Conservation (phyloP, 92 coral and sea anemone genomes). For the Umimayanthus chanpuru region DNA sequence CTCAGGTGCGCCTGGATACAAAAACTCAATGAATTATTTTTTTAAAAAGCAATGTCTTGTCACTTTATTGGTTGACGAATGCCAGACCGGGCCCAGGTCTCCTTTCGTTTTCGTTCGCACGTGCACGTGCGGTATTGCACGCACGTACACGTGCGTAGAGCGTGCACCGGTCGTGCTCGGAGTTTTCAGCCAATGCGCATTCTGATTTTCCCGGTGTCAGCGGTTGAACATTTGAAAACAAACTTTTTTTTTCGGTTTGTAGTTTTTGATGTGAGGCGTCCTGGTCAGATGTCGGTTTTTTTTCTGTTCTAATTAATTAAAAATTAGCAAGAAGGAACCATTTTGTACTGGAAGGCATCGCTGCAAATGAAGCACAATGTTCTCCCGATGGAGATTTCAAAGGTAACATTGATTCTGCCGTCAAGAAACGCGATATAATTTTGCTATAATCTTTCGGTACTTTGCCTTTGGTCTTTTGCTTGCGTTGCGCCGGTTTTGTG, state of each 20-base stretch:
- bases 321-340: background rate
- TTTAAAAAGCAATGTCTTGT: no score
- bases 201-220: background rate
- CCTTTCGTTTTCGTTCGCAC: no score
- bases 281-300: background rate
- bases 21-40: no score
- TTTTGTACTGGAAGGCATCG: background rate
- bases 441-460: background rate
- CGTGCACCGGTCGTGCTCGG: background rate
- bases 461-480: background rate
- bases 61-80: no score
- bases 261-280: background rate
- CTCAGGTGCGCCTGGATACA: no score
- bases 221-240: background rate
- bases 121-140: no score
- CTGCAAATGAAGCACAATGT: background rate
- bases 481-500: background rate
- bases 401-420: background rate
- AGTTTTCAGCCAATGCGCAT: background rate
- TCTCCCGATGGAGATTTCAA: background rate
- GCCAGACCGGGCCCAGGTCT: no score
- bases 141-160: background rate
- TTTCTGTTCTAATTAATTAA: background rate
- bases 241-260: background rate
- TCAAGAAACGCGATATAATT: no score